A percentile compares a stretch with the other conserved stretches of the same genome.
Evolutionary conservation across 2,888 invertebrate genomes (phyloP).

Genomic region (Aphidoletes aphidimyza): DNA sequence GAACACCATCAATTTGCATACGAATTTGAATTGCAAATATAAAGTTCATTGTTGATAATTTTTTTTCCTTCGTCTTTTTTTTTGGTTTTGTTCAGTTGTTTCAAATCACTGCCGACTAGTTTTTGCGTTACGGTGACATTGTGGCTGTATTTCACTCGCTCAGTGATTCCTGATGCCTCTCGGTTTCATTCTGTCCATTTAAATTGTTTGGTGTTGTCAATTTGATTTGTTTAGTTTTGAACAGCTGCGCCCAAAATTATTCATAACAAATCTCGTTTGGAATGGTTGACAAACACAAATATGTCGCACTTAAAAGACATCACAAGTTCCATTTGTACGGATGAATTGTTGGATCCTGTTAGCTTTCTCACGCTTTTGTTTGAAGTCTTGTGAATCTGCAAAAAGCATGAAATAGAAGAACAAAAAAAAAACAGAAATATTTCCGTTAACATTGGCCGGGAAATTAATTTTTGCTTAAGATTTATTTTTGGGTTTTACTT

Average conservation of each 20-base stretch:
- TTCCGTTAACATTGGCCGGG: not conserved
- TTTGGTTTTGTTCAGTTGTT: no score
- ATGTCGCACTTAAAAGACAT: not conserved
- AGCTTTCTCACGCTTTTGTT: not conserved
- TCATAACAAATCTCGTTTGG: not conserved
- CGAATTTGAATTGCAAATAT: not conserved
- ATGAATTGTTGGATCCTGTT: not conserved
- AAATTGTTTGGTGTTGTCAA: not conserved
- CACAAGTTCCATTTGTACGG: not conserved
- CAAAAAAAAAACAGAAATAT: not conserved
- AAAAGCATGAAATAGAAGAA: not conserved
- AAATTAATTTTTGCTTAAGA: conserved; percentile 1
- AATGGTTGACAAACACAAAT: conserved; percentile 5
- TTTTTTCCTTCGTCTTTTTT: not conserved
- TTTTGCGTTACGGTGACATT: no score
- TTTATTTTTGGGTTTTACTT: no score
- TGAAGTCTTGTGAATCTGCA: no score
- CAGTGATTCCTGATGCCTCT: not conserved
- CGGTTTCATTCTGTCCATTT: no score
- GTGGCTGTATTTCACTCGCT: not conserved
- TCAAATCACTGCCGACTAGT: no score
- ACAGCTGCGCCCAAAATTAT: not conserved
- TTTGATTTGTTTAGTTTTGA: not conserved
- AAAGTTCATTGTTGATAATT: conserved; percentile 2
- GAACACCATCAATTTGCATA: not conserved